These are phyloP conservation scores for Ceyx melanurus DNA, from an alignment of 2,113 vertebrate species.

Conservation along the genomic window DNA sequence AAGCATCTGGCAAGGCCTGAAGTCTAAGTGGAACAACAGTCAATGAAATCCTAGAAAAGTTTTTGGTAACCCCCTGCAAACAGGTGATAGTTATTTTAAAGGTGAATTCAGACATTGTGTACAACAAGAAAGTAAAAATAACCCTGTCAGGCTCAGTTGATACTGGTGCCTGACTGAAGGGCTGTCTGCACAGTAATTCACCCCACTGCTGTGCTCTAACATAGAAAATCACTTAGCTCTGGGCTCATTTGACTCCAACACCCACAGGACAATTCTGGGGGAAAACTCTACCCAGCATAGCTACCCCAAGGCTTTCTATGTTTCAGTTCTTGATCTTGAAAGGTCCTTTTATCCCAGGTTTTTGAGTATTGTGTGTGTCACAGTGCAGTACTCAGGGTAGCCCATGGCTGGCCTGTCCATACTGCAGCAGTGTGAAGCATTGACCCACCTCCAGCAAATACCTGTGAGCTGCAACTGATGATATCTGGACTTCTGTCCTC, in stretches of 20 bases:
- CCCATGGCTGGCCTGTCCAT: not conserved
- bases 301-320: not conserved
- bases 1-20: not conserved
- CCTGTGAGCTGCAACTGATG: not conserved
- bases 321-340: not conserved
- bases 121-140: not conserved
- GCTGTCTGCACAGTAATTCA: not conserved
- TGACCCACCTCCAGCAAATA: not conserved
- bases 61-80: not conserved
- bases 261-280: not conserved
- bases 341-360: not conserved
- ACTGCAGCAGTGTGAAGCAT: not conserved
- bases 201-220: not conserved
- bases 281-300: not conserved
- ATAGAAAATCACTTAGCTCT: not conserved
- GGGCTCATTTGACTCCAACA: not conserved
- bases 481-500: not conserved
- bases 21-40: not conserved
- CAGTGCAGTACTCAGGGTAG: not conserved
- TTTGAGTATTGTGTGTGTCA: not conserved
- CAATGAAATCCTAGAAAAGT: not conserved
- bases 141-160: rapidly evolving
- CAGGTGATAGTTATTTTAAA: not conserved
- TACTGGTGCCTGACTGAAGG: not conserved
- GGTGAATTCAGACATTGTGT: not conserved